Percentiles rank a stretch among this genome's conserved stretches.
These are phyloP conservation scores for Heliconius hortense DNA, from an alignment of 2,888 invertebrate species.

Conservation along the genomic window DNA sequence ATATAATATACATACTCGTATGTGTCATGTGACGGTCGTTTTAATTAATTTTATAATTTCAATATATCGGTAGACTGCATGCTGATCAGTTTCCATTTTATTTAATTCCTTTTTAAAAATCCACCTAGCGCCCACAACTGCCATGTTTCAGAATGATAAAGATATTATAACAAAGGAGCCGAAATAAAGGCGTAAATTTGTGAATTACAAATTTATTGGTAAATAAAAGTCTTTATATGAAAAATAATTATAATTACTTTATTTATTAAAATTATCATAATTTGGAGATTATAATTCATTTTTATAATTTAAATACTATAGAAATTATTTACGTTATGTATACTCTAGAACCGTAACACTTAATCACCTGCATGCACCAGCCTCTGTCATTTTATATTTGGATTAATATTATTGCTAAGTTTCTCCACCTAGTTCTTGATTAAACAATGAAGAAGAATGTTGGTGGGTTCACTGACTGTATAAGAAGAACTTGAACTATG, in stretches of 20 bases:
- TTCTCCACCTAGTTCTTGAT: not conserved
- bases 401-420: not conserved
- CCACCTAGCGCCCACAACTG: no score
- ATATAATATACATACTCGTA: no score
- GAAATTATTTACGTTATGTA: not conserved
- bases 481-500: not conserved
- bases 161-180: no score
- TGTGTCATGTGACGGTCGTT: no score
- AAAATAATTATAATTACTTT: slow-evolving; percentile 42
- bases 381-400: not conserved
- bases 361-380: not conserved
- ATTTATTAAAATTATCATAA: slow-evolving; percentile 36
- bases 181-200: no score
- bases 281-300: slow-evolving; percentile 34
- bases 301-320: slow-evolving; percentile 20
- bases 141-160: no score
- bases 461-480: not conserved
- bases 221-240: slow-evolving; percentile 27
- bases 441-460: not conserved
- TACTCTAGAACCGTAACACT: not conserved
- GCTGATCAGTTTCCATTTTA: no score
- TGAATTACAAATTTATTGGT: not conserved
- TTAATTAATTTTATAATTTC: no score
- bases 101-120: no score
- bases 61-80: no score